phyloP scores from a whole-genome alignment of 2,797 vertebrate species.

The Neostethus bicornis region DNA sequence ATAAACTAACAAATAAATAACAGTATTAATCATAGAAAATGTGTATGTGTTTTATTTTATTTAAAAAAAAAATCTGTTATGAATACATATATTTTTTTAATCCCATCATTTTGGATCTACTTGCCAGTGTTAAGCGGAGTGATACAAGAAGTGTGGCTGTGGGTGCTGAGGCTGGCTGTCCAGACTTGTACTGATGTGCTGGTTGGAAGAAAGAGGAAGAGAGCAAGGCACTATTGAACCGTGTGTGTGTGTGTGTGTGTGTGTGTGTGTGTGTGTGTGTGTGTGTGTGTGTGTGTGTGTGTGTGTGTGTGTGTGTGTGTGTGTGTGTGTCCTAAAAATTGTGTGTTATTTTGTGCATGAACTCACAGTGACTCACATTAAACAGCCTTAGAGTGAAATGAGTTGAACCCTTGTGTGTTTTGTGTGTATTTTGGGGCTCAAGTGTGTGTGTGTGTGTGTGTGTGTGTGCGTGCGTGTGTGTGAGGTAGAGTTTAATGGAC shows the following conservation, averaged over 20 bases:
- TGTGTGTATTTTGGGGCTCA: too few species aligned
- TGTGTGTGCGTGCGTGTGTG: constrained; percentile 21
- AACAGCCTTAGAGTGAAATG: constrained; percentile 12
- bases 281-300: not conserved
- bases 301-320: constrained; percentile 1
- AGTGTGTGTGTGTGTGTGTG: too few species aligned
- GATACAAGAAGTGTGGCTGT: constrained; percentile 80
- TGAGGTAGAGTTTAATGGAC: constrained; percentile 22
- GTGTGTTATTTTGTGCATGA: constrained; percentile 32
- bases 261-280: not conserved
- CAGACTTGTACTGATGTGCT: constrained; percentile 80
- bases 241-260: constrained; percentile 6
- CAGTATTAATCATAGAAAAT: not conserved
- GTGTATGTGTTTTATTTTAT: not conserved
- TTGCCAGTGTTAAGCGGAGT: constrained; percentile 79
- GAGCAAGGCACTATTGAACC: constrained; percentile 32
- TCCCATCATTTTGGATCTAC: constrained; percentile 75
- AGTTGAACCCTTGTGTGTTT: too few species aligned
- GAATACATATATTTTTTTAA: too few species aligned
- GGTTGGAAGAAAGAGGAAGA: constrained; percentile 56
- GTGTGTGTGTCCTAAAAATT: constrained; percentile 1
- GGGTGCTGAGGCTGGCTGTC: constrained; percentile 79
- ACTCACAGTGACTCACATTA: constrained; percentile 42
- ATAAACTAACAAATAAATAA: too few species aligned
- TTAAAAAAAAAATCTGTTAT: not conserved